A percentile compares a stretch with the other conserved stretches of the same genome.
These are phyloP conservation scores for Sebastes vulpes DNA, from an alignment of 2,797 vertebrate genomes.

Conservation along the genomic window DNA sequence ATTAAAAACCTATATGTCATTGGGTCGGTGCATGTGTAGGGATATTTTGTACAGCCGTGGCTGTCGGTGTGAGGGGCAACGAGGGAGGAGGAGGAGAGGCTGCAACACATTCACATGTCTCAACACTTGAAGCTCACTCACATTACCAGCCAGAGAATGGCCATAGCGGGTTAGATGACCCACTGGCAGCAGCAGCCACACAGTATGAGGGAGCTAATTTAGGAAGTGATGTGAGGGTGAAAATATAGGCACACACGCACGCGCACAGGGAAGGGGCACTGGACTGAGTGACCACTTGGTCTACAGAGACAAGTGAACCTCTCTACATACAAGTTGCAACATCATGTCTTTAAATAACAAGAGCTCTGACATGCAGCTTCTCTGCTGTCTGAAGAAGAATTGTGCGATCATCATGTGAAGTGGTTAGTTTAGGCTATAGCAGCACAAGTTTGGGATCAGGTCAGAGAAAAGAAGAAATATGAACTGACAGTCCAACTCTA, in stretches of 20 bases:
- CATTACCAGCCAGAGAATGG: constrained; percentile 33
- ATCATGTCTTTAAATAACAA: background rate
- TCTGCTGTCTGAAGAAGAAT: background rate
- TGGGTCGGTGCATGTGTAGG: background rate
- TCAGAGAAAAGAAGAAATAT: background rate
- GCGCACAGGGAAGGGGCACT: background rate
- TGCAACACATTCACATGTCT: constrained; percentile 38
- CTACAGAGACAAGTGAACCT: background rate
- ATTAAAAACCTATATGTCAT: constrained; percentile 9
- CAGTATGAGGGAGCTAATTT: constrained; percentile 60
- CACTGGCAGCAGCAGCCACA: constrained; percentile 20
- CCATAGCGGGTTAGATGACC: constrained; percentile 52
- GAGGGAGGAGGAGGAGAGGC: background rate
- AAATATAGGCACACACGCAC: constrained; percentile 13
- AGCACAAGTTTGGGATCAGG: too few relatives aligned
- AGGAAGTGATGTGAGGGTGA: constrained; percentile 51
- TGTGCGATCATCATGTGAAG: background rate
- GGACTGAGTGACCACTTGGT: background rate
- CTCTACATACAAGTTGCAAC: background rate
- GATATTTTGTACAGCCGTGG: constrained; percentile 24
- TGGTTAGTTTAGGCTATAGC: background rate
- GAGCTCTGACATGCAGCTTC: background rate
- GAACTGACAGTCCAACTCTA: background rate
- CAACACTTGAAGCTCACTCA: constrained; percentile 22
- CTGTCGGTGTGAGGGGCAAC: constrained; percentile 26